Evolutionary conservation across 1,140 invertebrate genomes (phyloP), one percentile per base, ranked within the genome.

Genomic region (Orchestia grillus): DNA sequence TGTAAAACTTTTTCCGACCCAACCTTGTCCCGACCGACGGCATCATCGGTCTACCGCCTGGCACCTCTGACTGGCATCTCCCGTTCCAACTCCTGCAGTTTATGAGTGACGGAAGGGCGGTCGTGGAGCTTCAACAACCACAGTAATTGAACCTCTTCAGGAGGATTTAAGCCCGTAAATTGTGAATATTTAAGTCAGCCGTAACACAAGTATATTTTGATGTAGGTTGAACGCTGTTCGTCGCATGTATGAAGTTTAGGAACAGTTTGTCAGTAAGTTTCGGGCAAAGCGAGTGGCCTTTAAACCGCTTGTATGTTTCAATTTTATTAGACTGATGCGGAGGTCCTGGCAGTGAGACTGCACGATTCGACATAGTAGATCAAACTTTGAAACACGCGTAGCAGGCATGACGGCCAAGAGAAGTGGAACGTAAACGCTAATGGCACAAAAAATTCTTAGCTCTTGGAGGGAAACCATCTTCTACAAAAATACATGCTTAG

Each of bases 51-150:
- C 47, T 53, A 6, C 19, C 47, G 6, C 47, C 47, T 53, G 62
- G 36, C 11, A 77, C 62, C 36, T 28, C 15, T 36, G 15, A 3
- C 62, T 36, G 28, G 11, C 28, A 77, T 36, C 62, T 77, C 36
- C 15, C 28, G 1, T 1, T 53, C 47, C 6, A 53, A 19, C 19
- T 19, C 15, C 62, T 36, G 62, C 28, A 43, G 44, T 91, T 91
- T 91, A 91, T 41, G 88, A 91, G 88, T 91, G 88, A 44, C 88
- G 44, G 88, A 91, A 91, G 36, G 88, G 44, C 15, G 88, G 42
- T 42, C 88, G 41, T 91, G 88, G 88, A 42, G 88, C 4, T 44
- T 4, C 41, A 42, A 3, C 41, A 23, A 91, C 44, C 15, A 36
- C 41, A 19, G 6, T 91, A 91, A 91, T 91, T 11, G 88, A 43